Percentiles rank a stretch among this genome's conserved stretches.
Evolutionary conservation across 1,140 invertebrate genomes (phyloP).

Genomic region (Theocolax elegans): DNA sequence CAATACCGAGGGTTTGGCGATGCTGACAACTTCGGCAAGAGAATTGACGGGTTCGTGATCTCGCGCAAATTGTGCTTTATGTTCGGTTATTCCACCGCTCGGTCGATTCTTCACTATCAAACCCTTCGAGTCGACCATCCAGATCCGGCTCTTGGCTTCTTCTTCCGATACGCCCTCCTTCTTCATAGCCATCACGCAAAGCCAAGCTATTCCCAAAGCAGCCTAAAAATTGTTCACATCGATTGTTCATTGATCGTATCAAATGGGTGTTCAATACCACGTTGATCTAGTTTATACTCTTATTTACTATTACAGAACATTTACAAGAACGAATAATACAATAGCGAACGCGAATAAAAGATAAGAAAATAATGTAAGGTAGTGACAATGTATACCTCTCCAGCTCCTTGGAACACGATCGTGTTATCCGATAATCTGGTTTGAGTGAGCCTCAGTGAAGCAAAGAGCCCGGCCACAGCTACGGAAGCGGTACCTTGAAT

Average conservation of each 20-base stretch:
- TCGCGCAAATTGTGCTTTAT: slow-evolving; percentile 83
- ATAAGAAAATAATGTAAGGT: no score
- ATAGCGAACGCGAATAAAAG: no score
- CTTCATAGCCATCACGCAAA: slow-evolving; percentile 89
- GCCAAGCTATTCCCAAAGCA: slow-evolving; percentile 85
- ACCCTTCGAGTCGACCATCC: slow-evolving; percentile 79
- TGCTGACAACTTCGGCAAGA: slow-evolving; percentile 81
- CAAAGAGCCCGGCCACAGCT: slow-evolving; percentile 90
- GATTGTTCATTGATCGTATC: no score
- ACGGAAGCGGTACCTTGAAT: slow-evolving; percentile 94
- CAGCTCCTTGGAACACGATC: slow-evolving; percentile 92
- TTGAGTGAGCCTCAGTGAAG: slow-evolving; percentile 81
- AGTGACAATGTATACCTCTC: slow-evolving; percentile 76
- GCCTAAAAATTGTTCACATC: no score
- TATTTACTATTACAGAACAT: no score
- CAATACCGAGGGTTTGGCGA: slow-evolving; percentile 84
- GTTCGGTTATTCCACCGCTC: slow-evolving; percentile 78
- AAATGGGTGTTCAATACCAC: no score
- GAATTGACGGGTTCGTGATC: slow-evolving; percentile 75
- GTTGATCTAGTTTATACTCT: no score
- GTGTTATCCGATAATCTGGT: slow-evolving; percentile 82
- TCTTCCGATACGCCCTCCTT: slow-evolving; percentile 78
- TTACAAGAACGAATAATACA: no score
- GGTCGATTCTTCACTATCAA: slow-evolving; percentile 83
- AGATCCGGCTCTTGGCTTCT: slow-evolving; percentile 80